phyloP scores from a whole-genome alignment of 2,888 invertebrate species.

The Agrilus biguttatus region DNA sequence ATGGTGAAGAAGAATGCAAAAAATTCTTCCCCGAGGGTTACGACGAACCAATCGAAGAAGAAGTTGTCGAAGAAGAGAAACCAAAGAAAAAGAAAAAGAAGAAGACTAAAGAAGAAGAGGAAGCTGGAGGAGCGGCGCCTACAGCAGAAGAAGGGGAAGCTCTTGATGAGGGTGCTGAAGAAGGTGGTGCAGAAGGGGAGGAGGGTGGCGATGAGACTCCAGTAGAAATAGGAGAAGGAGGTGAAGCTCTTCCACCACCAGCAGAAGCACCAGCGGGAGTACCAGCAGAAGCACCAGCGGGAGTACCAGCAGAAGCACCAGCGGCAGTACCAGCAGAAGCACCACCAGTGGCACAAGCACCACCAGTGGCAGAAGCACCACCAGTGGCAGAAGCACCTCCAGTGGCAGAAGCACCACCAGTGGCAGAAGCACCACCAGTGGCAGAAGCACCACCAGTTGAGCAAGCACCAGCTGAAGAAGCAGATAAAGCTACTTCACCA shows the following conservation, averaged over 20 bases:
- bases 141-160: constrained; percentile 1
- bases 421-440: too few species aligned
- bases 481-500: constrained; percentile 5
- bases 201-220: constrained; percentile 11
- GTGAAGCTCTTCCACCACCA: constrained; percentile 18
- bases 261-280: background rate
- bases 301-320: background rate
- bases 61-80: constrained; percentile 24
- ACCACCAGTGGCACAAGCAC: too few species aligned
- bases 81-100: constrained; percentile 35
- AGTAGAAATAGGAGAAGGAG: constrained; percentile 9
- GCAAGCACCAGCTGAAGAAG: constrained; percentile 1
- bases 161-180: background rate
- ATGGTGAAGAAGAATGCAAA: constrained; percentile 47
- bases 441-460: constrained; percentile 1
- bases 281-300: background rate
- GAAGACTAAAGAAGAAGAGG: constrained; percentile 13
- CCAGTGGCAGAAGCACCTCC: constrained; percentile 1
- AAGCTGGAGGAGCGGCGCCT: constrained; percentile 1
- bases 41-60: constrained; percentile 35
- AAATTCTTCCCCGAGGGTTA: constrained; percentile 56
- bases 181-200: constrained; percentile 12
- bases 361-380: background rate
- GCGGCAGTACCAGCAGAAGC: too few species aligned
- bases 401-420: too few species aligned